phyloP scores from a whole-genome alignment of 2,113 vertebrate genomes.

The Oreocharis arfaki region DNA sequence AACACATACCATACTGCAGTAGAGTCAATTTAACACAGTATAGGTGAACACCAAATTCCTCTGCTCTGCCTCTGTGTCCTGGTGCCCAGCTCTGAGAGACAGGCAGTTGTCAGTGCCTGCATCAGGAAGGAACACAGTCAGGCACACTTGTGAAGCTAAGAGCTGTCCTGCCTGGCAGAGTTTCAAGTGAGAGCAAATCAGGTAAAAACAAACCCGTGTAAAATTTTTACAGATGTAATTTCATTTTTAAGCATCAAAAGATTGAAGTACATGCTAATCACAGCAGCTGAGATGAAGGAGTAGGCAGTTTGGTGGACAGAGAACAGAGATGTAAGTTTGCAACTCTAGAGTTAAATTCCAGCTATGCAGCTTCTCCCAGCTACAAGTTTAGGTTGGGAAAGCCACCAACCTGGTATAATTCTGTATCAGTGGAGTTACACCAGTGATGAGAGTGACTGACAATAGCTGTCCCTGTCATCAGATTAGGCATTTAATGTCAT shows the following conservation, averaged over 20 bases:
- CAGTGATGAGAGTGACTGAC: neutral
- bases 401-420: neutral
- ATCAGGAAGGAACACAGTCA: neutral
- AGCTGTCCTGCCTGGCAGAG: neutral
- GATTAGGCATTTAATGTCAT: neutral
- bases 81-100: neutral
- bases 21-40: neutral
- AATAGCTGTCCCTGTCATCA: neutral
- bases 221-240: neutral
- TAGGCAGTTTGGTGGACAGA: neutral
- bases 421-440: neutral
- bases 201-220: neutral
- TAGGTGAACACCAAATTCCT: neutral
- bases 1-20: fast-evolving
- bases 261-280: neutral
- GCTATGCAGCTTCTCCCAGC: neutral
- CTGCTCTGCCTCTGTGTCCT: neutral
- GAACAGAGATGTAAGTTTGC: fast-evolving
- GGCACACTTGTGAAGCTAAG: neutral
- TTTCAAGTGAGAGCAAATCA: neutral
- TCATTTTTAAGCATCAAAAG: neutral
- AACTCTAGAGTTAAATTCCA: neutral
- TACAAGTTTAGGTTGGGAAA: neutral
- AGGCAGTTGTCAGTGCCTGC: neutral
- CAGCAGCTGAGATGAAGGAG: neutral